Evolutionary conservation across 2,113 vertebrate genomes (phyloP).

Genomic region (Girardinichthys multiradiatus): DNA sequence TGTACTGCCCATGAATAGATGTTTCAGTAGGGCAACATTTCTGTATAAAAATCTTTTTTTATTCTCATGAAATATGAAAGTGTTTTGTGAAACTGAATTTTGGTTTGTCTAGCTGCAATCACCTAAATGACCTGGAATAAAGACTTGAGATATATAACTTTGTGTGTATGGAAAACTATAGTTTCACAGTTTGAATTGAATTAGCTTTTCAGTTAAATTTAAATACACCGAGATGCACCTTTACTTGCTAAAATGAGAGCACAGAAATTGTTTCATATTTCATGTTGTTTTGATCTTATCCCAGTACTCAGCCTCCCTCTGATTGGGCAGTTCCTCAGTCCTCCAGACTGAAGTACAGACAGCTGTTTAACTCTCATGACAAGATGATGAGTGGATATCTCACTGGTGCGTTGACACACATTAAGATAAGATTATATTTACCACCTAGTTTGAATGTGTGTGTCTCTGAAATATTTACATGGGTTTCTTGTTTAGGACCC

Average conservation of each 20-base stretch:
- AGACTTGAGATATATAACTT: too few species aligned
- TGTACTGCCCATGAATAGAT: too few species aligned
- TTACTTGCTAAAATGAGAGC: neutral
- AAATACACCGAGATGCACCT: neutral
- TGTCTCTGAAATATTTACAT: neutral
- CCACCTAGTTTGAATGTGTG: neutral
- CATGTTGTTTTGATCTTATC: neutral
- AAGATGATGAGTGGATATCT: constrained; percentile 99
- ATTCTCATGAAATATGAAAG: too few species aligned
- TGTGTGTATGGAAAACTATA: too few species aligned
- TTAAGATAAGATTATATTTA: neutral
- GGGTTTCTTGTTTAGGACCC: constrained; percentile 82
- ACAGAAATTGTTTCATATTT: neutral
- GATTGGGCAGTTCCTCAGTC: constrained; percentile 98
- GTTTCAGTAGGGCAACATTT: too few species aligned
- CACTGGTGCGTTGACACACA: constrained; percentile 83
- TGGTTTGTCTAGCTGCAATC: too few species aligned
- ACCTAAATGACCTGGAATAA: too few species aligned
- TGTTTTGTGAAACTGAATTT: too few species aligned
- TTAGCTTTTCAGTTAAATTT: neutral
- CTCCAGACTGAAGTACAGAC: constrained; percentile 95
- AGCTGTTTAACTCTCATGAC: constrained; percentile 98
- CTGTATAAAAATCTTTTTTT: too few species aligned
- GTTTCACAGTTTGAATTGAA: too few species aligned
- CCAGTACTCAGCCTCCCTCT: constrained; percentile 69